Evolutionary conservation across 2,888 invertebrate genomes (phyloP), one percentile per base, ranked within the genome.

Genomic region (Heteromurus nitidus): DNA sequence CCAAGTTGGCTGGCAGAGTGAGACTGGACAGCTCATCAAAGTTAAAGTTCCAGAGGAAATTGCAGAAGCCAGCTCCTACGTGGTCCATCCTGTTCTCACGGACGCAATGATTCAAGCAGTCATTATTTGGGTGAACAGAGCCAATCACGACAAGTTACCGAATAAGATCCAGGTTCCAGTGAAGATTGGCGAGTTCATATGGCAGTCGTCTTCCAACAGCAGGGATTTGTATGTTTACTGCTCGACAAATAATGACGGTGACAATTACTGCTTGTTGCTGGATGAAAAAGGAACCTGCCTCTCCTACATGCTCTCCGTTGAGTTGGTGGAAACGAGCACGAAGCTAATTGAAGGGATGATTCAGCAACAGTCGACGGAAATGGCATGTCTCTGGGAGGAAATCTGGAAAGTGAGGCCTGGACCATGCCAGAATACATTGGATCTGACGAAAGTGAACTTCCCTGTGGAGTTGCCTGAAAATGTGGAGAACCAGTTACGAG

Each of bases 101-200:
- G 83, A 83, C n/a, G 77, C 77, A 7, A 81, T 83, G 81, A 36
- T 83, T 22, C 83, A 83, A 58, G 53, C 83, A 0, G 47, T 73
- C 18, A 70, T 74, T 58, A 24, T 76, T 2, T 67, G 28, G 20
- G 26, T 18, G 0, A 68, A 44, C n/a, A 76, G 62, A 44, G n/a
- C n/a, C n/a, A n/a, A n/a, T n/a, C n/a, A n/a, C n/a, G 50, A 72
- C 11, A 36, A 24, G 2, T 28, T 74, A 36, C 36, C 67, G 1
- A 62, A 74, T 9, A 70, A 83, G 42, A 76, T 83, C 2, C 68
- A 83, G 2, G 80, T 83, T n/a, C 83, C 83, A 1, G 22, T 83
- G 1, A 30, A 28, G 7, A 80, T 83, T 16, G 24, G 50, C n/a
- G 69, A 83, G 31, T 83, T 77, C 64, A 28, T 20, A 44, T 80